Percentiles rank a stretch among this genome's conserved stretches.
Evolutionary conservation across 2,113 vertebrate genomes (phyloP).

Genomic region (Solea senegalensis): DNA sequence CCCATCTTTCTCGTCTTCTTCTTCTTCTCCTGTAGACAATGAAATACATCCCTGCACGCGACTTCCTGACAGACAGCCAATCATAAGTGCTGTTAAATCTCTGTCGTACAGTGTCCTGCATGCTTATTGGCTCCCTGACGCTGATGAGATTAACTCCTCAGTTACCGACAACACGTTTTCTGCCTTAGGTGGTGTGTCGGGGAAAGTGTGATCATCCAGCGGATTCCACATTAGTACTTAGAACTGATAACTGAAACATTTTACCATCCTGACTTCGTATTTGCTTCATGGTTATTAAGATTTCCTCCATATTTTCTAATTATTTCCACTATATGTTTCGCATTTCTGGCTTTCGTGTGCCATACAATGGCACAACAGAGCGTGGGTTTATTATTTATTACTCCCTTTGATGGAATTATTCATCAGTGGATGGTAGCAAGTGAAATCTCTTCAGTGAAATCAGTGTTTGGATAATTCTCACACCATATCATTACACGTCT

Average conservation of each 20-base stretch:
- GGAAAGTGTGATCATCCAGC: too few species aligned
- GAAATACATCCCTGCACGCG: not conserved
- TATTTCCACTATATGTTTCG: not conserved
- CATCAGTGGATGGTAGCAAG: slow-evolving; percentile 29
- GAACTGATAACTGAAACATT: too few species aligned
- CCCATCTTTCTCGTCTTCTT: not conserved
- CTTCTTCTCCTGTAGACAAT: not conserved
- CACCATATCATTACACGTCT: not conserved
- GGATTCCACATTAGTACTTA: too few species aligned
- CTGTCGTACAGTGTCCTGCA: too few species aligned
- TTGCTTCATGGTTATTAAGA: not conserved
- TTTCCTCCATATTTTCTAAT: not conserved
- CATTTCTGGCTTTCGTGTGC: not conserved
- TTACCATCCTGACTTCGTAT: slow-evolving; percentile 10
- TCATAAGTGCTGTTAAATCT: too few species aligned
- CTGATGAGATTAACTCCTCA: too few species aligned
- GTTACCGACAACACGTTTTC: too few species aligned
- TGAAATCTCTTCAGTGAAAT: slow-evolving; percentile 55
- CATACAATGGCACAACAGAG: too few species aligned
- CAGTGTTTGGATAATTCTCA: slow-evolving; percentile 23
- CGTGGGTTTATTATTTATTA: too few species aligned
- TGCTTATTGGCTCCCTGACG: too few species aligned
- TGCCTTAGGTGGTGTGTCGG: too few species aligned
- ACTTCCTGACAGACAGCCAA: not conserved
- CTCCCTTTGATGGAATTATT: not conserved